Evolutionary conservation across 2,888 invertebrate genomes (phyloP), one percentile per base, ranked within the genome.

Genomic region (Drosophila anomalipes): DNA sequence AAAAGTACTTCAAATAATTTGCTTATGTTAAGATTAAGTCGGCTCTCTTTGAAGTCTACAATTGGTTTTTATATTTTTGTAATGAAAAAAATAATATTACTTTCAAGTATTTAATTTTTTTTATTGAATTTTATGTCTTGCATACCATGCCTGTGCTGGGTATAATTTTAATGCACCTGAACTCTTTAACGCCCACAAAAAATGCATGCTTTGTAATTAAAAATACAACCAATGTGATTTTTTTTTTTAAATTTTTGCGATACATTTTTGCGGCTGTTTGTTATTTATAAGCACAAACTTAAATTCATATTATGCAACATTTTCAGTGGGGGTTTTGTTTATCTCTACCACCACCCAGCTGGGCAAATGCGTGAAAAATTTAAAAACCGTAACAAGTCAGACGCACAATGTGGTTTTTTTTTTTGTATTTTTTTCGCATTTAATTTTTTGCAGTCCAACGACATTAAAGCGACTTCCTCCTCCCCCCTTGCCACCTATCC

Each of bases 171-270:
- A 41, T 37, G 35, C 52, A 59, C 16, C 33, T 47, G 59, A 67
- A 68, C 61, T 62, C 64, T 72, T 79, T 54, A 66, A 75, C 89
- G 77, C 89, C 87, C 84, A 76, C 82, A 67, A 60, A 74, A 58
- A 53, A n/a, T 53, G 52, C 62, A 69, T 56, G 59, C 73, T 4
- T 66, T 70, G 65, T 76, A 79, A 86, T 89, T 84, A 83, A 71
- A 88, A 83, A 69, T 81, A 52, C 71, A 83, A 71, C 52, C 59
- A 74, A 64, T 62, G 69, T 37, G 22, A 0, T 28, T 28, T 26
- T 16, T 28, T 35, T 22, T 12, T 26, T 28, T 35, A 39, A n/a
- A n/a, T n/a, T n/a, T 33, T 26, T 47, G 4, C 47, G 41, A 44
- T 33, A 37, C 3, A 12, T 47, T 54, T 44, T 64, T 60, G 52